A percentile compares a stretch with the other conserved stretches of the same genome.
Evolutionary conservation across 2,113 vertebrate genomes (phyloP).

Genomic region (Carassius gibelio): DNA sequence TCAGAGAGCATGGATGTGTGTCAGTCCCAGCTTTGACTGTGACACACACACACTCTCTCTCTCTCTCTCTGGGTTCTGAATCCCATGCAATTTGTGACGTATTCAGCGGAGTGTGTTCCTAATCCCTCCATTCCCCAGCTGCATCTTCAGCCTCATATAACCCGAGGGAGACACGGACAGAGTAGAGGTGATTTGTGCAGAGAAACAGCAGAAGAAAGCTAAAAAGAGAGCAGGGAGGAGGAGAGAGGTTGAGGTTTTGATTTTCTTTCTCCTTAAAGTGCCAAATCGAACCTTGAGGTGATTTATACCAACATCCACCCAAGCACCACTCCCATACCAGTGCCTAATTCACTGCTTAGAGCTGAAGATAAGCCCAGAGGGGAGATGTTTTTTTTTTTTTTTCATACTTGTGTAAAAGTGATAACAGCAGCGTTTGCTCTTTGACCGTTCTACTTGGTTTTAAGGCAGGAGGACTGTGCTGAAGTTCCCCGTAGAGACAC

Average conservation of each 20-base stretch:
- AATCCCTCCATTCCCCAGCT: conserved; percentile 21
- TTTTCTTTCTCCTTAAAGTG: conserved; percentile 43
- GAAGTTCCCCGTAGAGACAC: background rate
- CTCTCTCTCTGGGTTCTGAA: background rate
- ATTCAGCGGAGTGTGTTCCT: conserved; percentile 21
- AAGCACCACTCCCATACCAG: background rate
- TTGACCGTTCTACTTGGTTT: background rate
- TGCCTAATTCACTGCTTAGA: conserved; percentile 35
- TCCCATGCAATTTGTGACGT: conserved; percentile 24
- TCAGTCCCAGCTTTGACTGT: conserved; percentile 27
- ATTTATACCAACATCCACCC: conserved; percentile 45
- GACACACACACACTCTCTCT: conserved; percentile 24
- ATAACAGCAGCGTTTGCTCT: background rate
- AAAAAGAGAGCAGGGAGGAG: conserved; percentile 22
- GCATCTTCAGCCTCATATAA: conserved; percentile 29
- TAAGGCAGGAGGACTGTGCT: background rate
- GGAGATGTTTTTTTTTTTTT: conserved; percentile 2
- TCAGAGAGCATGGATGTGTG: conserved; percentile 39
- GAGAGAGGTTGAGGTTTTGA: conserved; percentile 7
- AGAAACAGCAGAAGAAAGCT: background rate
- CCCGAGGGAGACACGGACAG: background rate
- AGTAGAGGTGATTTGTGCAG: conserved; percentile 8
- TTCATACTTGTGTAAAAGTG: background rate
- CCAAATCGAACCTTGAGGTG: conserved; percentile 38
- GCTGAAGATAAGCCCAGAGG: conserved; percentile 4